phyloP scores from a whole-genome alignment of 2,797 vertebrate genomes.

The Betta splendens region DNA sequence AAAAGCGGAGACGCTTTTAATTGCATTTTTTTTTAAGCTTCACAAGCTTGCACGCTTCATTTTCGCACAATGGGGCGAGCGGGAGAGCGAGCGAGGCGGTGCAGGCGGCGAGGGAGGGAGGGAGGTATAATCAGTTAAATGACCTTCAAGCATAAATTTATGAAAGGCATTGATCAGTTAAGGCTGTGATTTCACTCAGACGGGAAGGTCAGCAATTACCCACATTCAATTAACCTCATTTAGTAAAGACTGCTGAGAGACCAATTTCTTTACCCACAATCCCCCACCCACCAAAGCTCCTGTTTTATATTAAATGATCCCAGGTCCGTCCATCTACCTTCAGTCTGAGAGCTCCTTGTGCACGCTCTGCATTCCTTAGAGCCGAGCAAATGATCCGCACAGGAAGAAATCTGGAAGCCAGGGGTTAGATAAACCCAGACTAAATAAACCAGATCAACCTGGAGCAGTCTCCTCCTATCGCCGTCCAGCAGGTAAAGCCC shows the following conservation, averaged over 20 bases:
- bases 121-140: constrained; percentile 69
- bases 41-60: constrained; percentile 58
- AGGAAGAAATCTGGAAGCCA: constrained; percentile 35
- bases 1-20: constrained; percentile 65
- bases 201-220: constrained; percentile 82
- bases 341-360: constrained; percentile 57
- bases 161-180: constrained; percentile 85
- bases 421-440: constrained; percentile 50
- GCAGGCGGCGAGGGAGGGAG: constrained; percentile 50
- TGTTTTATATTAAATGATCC: constrained; percentile 66
- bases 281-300: constrained; percentile 25
- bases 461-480: not conserved
- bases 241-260: constrained; percentile 81
- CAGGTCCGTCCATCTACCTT: constrained; percentile 58
- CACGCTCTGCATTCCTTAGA: constrained; percentile 58
- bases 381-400: constrained; percentile 54
- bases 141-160: constrained; percentile 81
- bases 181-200: constrained; percentile 80
- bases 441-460: constrained; percentile 48
- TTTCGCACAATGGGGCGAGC: constrained; percentile 52
- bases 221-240: constrained; percentile 83
- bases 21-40: constrained; percentile 54
- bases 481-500: constrained; percentile 28
- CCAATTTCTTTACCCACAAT: constrained; percentile 59
- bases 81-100: constrained; percentile 36